Evolutionary conservation across 2,888 invertebrate genomes (phyloP).

Genomic region (Petrolisthes manimaculis): DNA sequence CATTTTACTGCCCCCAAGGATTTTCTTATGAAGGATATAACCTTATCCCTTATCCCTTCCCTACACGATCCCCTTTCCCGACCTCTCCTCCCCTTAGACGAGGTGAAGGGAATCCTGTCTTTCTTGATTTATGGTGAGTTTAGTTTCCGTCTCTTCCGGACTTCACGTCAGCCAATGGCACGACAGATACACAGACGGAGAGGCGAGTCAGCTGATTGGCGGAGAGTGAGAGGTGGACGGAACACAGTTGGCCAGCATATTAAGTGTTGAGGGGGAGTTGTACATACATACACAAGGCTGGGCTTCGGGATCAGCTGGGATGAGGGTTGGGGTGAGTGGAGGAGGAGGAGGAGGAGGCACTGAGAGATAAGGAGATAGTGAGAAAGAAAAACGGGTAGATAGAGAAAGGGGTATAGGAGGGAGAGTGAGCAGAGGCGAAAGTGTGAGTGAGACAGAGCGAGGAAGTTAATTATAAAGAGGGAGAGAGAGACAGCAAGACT

Average conservation of each 20-base stretch:
- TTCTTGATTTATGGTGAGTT: constrained; percentile 10
- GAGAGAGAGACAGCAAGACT: too few species aligned
- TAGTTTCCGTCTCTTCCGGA: neutral
- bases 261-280: neutral
- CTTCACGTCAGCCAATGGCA: neutral
- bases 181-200: constrained; percentile 7
- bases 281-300: neutral
- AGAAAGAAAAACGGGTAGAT: neutral
- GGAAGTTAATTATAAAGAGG: too few species aligned
- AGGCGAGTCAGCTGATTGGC: neutral
- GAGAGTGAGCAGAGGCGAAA: too few species aligned
- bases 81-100: constrained; percentile 7
- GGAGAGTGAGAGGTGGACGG: constrained; percentile 7
- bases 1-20: constrained; percentile 6
- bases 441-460: too few species aligned
- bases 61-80: neutral
- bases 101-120: neutral
- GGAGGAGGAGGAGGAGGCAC: neutral
- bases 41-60: neutral
- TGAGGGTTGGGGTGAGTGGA: neutral
- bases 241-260: constrained; percentile 9
- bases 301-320: too few species aligned
- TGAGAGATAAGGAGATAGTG: neutral
- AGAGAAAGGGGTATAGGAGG: too few species aligned
- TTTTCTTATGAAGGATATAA: constrained; percentile 1